phyloP scores from a whole-genome alignment of 64 coral and sea anemone genomes.

The Platygyra sinensis region DNA sequence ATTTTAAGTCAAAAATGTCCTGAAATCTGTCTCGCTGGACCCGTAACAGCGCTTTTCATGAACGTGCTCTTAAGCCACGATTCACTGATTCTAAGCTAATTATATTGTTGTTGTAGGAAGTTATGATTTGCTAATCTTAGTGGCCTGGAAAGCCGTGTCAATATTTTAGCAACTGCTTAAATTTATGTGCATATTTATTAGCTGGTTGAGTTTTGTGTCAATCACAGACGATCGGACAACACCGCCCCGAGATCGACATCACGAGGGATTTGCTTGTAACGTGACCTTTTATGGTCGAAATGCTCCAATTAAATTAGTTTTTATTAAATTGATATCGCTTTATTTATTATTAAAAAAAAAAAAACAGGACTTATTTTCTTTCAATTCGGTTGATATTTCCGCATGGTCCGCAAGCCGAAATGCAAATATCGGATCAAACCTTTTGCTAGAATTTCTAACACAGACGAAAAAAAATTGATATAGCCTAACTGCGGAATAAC shows the following conservation, averaged over 20 bases:
- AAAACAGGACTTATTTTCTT: not conserved
- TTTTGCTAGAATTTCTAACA: not conserved
- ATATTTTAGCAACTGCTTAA: constrained; percentile 8
- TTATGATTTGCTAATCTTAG: not conserved
- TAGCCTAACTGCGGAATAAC: not conserved
- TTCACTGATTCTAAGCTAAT: not conserved
- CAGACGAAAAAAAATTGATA: not conserved
- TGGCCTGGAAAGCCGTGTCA: not conserved
- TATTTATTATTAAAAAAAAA: too few relatives aligned
- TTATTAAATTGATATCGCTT: not conserved
- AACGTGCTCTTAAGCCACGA: not conserved
- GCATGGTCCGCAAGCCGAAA: not conserved
- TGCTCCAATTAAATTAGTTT: not conserved
- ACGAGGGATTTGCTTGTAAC: not conserved
- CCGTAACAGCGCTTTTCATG: not conserved
- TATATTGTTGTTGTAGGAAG: constrained; percentile 18
- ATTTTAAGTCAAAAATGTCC: too few relatives aligned
- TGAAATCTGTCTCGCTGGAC: not conserved
- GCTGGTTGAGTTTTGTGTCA: not conserved
- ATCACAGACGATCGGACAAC: not conserved
- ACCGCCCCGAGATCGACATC: not conserved
- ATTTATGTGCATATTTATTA: constrained; percentile 20
- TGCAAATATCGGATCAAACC: not conserved
- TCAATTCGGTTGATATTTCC: not conserved
- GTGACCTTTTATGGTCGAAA: not conserved